These are phyloP conservation scores for Plestiodon gilberti DNA, from an alignment of 2,113 vertebrate species.

Conservation along the genomic window DNA sequence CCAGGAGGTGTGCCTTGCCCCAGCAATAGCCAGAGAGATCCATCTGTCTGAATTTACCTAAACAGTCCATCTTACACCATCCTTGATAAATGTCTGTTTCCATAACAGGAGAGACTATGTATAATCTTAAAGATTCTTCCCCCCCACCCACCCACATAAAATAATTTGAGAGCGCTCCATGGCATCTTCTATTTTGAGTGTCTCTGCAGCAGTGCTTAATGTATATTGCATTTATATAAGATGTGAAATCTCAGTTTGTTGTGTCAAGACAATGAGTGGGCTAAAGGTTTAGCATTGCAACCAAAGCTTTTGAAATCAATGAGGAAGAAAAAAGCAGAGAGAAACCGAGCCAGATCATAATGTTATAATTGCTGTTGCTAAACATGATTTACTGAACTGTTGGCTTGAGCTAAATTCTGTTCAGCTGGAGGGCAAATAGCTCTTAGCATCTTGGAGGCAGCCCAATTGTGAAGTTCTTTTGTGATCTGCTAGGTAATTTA, in stretches of 20 bases:
- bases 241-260: not conserved
- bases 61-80: not conserved
- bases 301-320: not conserved
- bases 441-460: not conserved
- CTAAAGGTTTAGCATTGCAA: constrained; percentile 14
- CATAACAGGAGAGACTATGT: not conserved
- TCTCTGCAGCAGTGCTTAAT: not conserved
- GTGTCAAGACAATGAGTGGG: not conserved
- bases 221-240: constrained; percentile 6
- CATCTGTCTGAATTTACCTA: not conserved
- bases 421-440: not conserved
- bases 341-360: not conserved
- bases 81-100: not conserved
- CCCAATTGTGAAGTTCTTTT: not conserved
- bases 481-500: not conserved
- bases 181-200: not conserved
- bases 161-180: not conserved
- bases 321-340: not conserved
- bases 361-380: constrained; percentile 23
- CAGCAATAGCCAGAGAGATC: constrained; percentile 1
- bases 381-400: constrained; percentile 4
- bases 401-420: not conserved
- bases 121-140: not conserved
- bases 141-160: not conserved
- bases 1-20: not conserved